Evolutionary conservation across 2,888 invertebrate genomes (phyloP), one percentile per base, ranked within the genome.

Genomic region (Drosophila hawaiiensis): DNA sequence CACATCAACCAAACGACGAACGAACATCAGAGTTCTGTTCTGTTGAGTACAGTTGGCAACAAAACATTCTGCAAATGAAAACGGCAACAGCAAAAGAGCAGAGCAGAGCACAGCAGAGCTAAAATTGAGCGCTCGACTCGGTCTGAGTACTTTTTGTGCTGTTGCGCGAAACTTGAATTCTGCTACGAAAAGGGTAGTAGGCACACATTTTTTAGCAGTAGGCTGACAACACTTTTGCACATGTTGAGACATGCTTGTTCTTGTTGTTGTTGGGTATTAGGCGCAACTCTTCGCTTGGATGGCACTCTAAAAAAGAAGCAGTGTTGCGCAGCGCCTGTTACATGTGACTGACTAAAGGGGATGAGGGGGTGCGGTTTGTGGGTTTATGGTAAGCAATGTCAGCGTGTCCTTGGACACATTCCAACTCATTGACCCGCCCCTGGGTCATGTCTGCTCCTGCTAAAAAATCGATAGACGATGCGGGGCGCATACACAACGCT

Each of bases 1-100:
- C 16, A 83, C 76, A 73, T 70, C 70, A 70, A 65, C 55, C 60
- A 69, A 33, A 59, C 55, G 28, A 68, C 67, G 58, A 43, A 31
- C 41, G 41, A 29, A 22, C 58, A 47, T 31, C 56, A 65, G 69
- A 59, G 69, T 68, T 62, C 35, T 62, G 47, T 47, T 56, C 64
- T 70, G 73, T 69, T 76, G 49, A 59, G 91, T 91, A 91, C 91
- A 91, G 91, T 91, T 91, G 91, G 80, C 84, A 82, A 90, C 91
- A 91, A 91, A 91, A 91, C 91, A 91, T 83, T 80, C 79, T 73
- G 83, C 85, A 82, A 78, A 80, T 58, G 62, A 68, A 77, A 78
- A 77, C 78, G 66, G 62, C 68, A 75, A 78, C 84, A 73, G 78
- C 39, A 39, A 56, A 56, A 56, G 56, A 56, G 39, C 56, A 55